Conservation (phyloP, 1,140 invertebrate genomes). For the Phthorimaea operculella region DNA sequence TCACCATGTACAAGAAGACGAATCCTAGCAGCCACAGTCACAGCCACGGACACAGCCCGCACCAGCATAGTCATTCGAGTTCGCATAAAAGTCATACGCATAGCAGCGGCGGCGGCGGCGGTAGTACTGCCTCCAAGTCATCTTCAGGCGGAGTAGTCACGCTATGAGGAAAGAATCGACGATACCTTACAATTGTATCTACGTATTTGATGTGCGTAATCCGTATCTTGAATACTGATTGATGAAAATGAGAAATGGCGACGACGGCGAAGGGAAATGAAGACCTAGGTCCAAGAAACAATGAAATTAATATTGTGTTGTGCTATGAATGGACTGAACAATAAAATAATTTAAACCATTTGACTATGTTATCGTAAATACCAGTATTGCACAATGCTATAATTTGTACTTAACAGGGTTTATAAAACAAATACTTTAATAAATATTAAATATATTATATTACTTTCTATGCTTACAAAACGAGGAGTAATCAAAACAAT, state of each 20-base stretch:
- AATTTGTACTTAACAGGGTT: not conserved
- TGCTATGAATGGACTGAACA: no score
- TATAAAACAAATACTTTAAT: not conserved
- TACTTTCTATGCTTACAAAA: not conserved
- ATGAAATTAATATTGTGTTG: no score
- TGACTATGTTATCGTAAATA: not conserved
- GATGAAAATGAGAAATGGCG: no score
- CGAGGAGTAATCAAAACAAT: conserved; percentile 10
- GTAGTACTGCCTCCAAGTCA: conserved; percentile 33
- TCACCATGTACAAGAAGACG: conserved; percentile 61
- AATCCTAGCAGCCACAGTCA: conserved; percentile 27
- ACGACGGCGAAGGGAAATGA: no score
- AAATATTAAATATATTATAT: conserved; percentile 7
- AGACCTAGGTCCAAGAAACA: no score
- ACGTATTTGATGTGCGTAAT: no score
- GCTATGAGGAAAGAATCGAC: conserved; percentile 23
- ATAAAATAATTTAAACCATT: no score
- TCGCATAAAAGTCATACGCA: conserved; percentile 16
- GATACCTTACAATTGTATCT: no score
- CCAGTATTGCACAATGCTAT: not conserved
- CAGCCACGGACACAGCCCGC: conserved; percentile 14
- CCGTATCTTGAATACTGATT: no score
- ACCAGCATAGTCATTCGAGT: conserved; percentile 6
- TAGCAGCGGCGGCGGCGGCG: conserved; percentile 19
- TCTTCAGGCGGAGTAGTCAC: conserved; percentile 29